Evolutionary conservation across 2,113 vertebrate genomes (phyloP), one percentile per base, ranked within the genome.

Genomic region (Potamarius usumacintae): DNA sequence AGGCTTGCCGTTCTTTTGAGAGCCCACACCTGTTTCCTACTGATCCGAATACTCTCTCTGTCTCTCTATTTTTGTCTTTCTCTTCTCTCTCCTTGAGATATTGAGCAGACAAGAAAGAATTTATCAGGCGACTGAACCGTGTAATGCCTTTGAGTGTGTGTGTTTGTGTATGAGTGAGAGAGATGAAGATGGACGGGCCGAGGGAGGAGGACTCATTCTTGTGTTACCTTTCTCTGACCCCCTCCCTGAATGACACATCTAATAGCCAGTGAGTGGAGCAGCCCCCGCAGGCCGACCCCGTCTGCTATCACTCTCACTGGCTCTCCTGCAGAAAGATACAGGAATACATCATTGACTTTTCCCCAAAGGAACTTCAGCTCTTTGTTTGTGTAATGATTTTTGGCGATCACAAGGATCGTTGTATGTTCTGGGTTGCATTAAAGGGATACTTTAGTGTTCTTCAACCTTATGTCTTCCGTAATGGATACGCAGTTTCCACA

Each of bases 171-270:
- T 90, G 83, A 87, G 30, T 83, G 76, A 88, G 91, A 69, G 74
- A 80, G 77, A 87, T 82, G 84, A 85, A 65, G 87, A 89, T 58
- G 77, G 86, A 84, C 86, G 82, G 88, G 71, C 60, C 7, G 27
- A 83, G 85, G 69, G 87, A 82, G 71, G 52, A 58, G 87, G 78
- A 83, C 89, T 90, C 79, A 86, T 86, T 81, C 91, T 93, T 95
- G 93, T 94, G 94, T 94, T 94, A 95, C 95, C 95, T 95, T 94
- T 95, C 93, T 91, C 92, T 94, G 95, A 96, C 95, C 95, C 93
- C 94, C 88, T 77, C 92, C 93, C 94, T 94, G 94, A 95, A 92
- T 95, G 94, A 95, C 94, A 94, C 93, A 95, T 94, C 94, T 95
- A 95, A 96, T 95, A 93, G 94, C 92, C 93, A 86, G 90, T 83